Base-by-base conservation (phyloP, 2,797 vertebrate species). In the Anabas testudineus region DNA sequence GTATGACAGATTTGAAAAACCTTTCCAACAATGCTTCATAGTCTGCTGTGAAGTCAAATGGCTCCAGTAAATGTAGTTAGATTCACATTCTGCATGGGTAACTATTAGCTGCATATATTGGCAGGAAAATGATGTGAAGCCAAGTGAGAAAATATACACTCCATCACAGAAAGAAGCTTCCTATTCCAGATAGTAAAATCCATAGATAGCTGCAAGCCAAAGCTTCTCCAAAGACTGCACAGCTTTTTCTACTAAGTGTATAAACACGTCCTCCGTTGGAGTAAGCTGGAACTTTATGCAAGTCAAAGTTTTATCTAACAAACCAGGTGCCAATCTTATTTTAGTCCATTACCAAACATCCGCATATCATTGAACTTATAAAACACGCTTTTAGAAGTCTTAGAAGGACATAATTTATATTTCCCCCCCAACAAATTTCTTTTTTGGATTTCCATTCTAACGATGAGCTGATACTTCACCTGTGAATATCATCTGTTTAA, bases 101-200 rank as follows among this genome's bases (percentile, higher is more conserved):
- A 67, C 18, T 68, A 60, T 78, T 65, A 62, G 32, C 59, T 79
- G 55, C 48, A 65, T 55, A 42, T 67, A 71, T 41, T 51, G 5
- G 49, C 48, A 69, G 36, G 34, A 58, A 66, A 62, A 55, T 54
- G 0, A 62, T 69, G 60, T 71, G 57, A 67, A 74, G 58, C 39
- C 8, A 42, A 26, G 2, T 46, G 63, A 69, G 78, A 52, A 86
- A 69, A 82, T 71, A 77, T 55, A 46, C 36, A 78, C 55, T 57
- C 15, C 45, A 36, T 37, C 16, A 53, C 62, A 62, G 59, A 74
- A 53, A 56, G 74, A 83, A 51, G 26, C 62, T 68, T 80, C 59
- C 72, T 67, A 2, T 75, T 81, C 39, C 62, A 82, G 67, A 82
- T 74, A 72, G 70, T 80, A 53, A 84, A 82, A 86, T 74, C 67